phyloP scores from a whole-genome alignment of 2,113 vertebrate species.

The Syngnathus floridae region DNA sequence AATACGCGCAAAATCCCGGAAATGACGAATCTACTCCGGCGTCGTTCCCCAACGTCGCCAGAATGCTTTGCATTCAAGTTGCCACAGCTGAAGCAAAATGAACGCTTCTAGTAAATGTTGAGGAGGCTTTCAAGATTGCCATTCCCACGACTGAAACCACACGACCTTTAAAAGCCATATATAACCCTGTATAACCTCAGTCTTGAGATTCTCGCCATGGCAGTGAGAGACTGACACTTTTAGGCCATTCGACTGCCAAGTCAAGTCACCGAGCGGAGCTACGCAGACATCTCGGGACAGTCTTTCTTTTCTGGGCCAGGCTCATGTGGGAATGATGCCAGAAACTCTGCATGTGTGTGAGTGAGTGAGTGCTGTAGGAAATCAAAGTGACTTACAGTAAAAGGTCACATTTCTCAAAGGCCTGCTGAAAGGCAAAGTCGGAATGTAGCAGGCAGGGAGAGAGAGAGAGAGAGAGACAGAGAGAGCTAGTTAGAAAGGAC shows the following conservation, averaged over 20 bases:
- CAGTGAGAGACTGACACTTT: too few species aligned
- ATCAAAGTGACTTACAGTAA: slow-evolving; percentile 19
- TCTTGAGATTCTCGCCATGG: too few species aligned
- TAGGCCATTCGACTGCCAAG: slow-evolving; percentile 44
- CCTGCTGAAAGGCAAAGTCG: slow-evolving; percentile 3
- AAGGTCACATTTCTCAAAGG: slow-evolving; percentile 33
- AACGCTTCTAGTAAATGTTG: background rate
- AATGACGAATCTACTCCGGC: too few species aligned
- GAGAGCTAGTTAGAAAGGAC: slow-evolving; percentile 36
- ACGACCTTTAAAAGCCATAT: too few species aligned
- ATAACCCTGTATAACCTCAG: too few species aligned
- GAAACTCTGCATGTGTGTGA: slow-evolving; percentile 11
- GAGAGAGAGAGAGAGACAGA: background rate
- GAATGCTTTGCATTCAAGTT: background rate
- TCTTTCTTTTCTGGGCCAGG: slow-evolving; percentile 21
- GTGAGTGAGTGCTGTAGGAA: background rate
- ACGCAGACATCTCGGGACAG: slow-evolving; percentile 42
- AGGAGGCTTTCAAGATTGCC: background rate
- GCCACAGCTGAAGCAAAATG: background rate
- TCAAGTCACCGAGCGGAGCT: slow-evolving; percentile 42
- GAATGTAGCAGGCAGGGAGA: slow-evolving; percentile 2
- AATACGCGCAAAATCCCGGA: too few species aligned
- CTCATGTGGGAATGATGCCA: slow-evolving; percentile 29
- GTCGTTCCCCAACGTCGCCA: background rate
- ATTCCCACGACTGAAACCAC: too few species aligned